Evolutionary conservation across 92 coral and sea anemone species (phyloP).

Genomic region (Virgularia gustaviana): DNA sequence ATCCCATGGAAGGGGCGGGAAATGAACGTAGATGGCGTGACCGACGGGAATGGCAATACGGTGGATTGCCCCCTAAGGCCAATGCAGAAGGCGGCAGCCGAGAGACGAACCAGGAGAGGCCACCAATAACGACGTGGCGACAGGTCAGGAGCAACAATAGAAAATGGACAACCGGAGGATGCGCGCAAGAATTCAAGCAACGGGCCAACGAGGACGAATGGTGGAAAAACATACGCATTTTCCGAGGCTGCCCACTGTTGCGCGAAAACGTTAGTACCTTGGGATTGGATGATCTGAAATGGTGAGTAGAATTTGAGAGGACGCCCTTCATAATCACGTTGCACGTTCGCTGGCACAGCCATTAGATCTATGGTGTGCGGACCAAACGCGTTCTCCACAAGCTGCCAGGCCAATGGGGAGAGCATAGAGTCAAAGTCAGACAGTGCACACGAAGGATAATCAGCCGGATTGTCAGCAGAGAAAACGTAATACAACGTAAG

Average conservation of each 20-base stretch:
- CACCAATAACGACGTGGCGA: neutral
- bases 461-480: conserved; percentile 39
- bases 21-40: no score
- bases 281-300: conserved; percentile 23
- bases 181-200: neutral
- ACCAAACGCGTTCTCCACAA: neutral
- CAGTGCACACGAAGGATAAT: no score
- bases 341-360: conserved; percentile 45
- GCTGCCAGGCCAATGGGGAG: no score
- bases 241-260: neutral
- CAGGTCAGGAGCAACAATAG: neutral
- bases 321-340: neutral
- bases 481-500: conserved; percentile 3
- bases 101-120: neutral
- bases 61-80: neutral
- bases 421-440: no score
- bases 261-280: conserved; percentile 45
- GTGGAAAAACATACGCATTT: conserved; percentile 15
- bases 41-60: neutral
- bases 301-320: conserved; percentile 41
- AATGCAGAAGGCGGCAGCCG: neutral
- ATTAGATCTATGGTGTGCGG: neutral
- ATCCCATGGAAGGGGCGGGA: neutral
- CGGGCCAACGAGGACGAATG: no score
- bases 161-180: no score